Conservation (phyloP, 2,797 vertebrate species). For the Anguilla obscura region DNA sequence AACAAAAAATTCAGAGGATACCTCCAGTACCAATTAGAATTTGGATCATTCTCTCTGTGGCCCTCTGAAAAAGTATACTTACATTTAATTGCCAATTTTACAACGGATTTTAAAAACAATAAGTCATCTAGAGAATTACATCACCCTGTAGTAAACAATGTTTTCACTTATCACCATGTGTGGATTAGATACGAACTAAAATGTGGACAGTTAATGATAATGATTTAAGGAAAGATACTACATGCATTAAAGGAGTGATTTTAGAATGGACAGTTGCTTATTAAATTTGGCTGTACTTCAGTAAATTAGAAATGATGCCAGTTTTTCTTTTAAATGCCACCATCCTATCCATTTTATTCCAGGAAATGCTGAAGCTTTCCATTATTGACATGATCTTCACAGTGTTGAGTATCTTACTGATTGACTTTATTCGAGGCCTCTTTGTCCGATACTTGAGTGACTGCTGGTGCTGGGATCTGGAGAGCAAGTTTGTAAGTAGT, state of each 20-base stretch:
- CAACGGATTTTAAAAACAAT: conserved; percentile 42
- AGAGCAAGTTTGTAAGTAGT: conserved; percentile 95
- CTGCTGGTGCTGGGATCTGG: conserved; percentile 98
- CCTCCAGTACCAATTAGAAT: conserved; percentile 2
- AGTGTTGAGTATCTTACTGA: conserved; percentile 91
- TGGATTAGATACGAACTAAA: conserved; percentile 38
- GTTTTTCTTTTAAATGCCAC: neutral
- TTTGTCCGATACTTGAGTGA: conserved; percentile 93
- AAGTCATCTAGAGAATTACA: conserved; percentile 40
- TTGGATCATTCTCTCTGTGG: conserved; percentile 23
- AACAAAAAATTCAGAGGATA: neutral
- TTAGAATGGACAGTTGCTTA: neutral
- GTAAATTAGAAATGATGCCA: conserved; percentile 28
- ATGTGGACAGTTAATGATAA: conserved; percentile 31
- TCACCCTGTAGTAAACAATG: conserved; percentile 30
- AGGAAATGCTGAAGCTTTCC: conserved; percentile 98
- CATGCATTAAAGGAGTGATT: conserved; percentile 30
- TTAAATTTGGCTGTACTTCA: neutral
- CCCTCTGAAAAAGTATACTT: conserved; percentile 27
- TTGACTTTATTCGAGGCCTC: conserved; percentile 93
- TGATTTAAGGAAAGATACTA: conserved; percentile 40
- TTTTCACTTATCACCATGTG: conserved; percentile 32
- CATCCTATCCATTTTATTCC: conserved; percentile 48
- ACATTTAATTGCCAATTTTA: conserved; percentile 3
- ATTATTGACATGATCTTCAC: conserved; percentile 99